Percentiles rank a stretch among this genome's conserved stretches.
These are phyloP conservation scores for Tachypleus tridentatus DNA, from an alignment of 1,140 invertebrate species.

Conservation along the genomic window DNA sequence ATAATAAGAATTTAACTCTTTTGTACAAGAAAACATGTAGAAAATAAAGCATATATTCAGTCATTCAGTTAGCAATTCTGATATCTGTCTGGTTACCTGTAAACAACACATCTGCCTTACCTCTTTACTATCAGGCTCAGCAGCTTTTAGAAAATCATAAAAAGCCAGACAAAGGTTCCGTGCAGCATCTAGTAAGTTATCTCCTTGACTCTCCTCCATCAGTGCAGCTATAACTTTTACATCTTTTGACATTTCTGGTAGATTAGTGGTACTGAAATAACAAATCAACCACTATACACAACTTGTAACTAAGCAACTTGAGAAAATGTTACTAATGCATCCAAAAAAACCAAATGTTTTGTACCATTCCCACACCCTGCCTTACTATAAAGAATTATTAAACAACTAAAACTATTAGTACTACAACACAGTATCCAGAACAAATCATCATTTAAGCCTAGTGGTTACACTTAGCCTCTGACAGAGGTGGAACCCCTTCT, in stretches of 20 bases:
- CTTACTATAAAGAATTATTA: no score
- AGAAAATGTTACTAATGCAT: background rate
- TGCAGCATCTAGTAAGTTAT: conserved; percentile 78
- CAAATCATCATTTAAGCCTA: no score
- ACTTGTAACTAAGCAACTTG: background rate
- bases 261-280: conserved; percentile 54
- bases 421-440: no score
- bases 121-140: conserved; percentile 82
- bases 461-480: no score
- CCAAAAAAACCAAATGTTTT: background rate
- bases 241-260: conserved; percentile 90
- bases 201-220: conserved; percentile 72
- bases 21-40: no score
- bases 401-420: no score
- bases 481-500: no score
- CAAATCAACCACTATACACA: background rate
- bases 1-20: no score
- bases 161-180: conserved; percentile 83
- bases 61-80: no score
- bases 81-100: no score
- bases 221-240: conserved; percentile 89
- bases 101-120: background rate
- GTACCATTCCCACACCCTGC: no score
- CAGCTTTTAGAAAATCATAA: conserved; percentile 82
- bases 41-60: no score